Conservation (phyloP, 2,113 vertebrate species). For the Heterocephalus glaber region DNA sequence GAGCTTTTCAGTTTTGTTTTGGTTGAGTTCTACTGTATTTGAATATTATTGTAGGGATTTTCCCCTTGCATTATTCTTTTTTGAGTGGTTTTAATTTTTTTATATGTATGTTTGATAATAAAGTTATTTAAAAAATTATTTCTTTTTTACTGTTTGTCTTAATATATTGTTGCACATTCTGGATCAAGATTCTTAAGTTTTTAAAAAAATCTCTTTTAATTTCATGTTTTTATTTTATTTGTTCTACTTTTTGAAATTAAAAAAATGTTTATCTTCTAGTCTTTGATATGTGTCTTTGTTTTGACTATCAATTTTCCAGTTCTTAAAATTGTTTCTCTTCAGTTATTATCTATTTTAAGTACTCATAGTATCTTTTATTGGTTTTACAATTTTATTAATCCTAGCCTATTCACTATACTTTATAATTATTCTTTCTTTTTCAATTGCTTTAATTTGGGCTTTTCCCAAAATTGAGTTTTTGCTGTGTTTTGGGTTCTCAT, state of each 20-base stretch:
- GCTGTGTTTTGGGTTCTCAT: not conserved
- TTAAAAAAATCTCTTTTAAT: not conserved
- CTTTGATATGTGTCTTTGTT: not conserved
- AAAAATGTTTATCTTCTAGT: not conserved
- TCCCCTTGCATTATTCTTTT: too few species aligned
- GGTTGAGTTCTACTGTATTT: too few species aligned
- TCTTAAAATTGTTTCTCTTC: not conserved
- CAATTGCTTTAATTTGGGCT: not conserved
- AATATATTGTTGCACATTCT: not conserved
- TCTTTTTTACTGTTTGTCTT: not conserved
- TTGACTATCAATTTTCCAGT: not conserved
- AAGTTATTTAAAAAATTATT: not conserved
- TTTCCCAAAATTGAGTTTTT: not conserved
- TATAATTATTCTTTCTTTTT: not conserved
- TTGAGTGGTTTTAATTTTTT: too few species aligned
- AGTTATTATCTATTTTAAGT: not conserved
- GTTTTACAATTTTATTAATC: not conserved
- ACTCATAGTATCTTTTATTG: not conserved
- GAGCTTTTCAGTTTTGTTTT: too few species aligned
- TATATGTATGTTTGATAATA: too few species aligned
- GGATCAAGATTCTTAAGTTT: not conserved
- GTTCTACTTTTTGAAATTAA: not conserved
- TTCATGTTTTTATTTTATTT: not conserved
- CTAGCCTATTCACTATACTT: not conserved
- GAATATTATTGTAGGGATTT: too few species aligned